These are phyloP conservation scores for Anadara kagoshimensis DNA, from an alignment of 1,140 invertebrate genomes.

Conservation along the genomic window DNA sequence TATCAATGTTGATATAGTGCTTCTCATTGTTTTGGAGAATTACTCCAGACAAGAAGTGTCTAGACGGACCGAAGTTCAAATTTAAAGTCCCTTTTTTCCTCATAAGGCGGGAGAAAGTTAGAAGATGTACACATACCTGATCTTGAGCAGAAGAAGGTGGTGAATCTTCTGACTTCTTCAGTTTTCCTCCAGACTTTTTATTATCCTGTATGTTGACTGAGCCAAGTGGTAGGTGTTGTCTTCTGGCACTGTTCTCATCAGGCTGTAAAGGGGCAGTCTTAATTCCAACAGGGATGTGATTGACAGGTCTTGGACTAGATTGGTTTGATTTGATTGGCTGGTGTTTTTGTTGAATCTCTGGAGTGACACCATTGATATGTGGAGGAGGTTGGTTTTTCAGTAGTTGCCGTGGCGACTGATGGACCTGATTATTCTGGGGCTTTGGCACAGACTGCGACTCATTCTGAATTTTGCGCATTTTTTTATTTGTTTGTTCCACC, in stretches of 20 bases:
- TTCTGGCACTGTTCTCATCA: background rate
- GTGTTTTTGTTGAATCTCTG: slow-evolving; percentile 15
- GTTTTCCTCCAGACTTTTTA: no score
- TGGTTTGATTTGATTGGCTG: background rate
- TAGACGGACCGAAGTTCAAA: background rate
- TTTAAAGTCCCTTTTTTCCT: no score
- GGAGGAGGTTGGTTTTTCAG: slow-evolving; percentile 3
- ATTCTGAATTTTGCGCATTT: slow-evolving; percentile 5
- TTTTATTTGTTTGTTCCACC: background rate
- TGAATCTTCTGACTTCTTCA: no score
- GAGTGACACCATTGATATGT: background rate
- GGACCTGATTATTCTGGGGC: slow-evolving; percentile 10
- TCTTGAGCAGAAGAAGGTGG: no score
- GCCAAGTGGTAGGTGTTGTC: slow-evolving; percentile 1
- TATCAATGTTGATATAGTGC: no score
- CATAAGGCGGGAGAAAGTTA: no score
- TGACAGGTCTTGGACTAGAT: background rate
- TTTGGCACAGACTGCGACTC: background rate
- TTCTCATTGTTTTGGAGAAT: background rate
- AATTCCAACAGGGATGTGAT: slow-evolving; percentile 3
- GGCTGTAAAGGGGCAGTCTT: background rate
- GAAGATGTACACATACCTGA: no score
- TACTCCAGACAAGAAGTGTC: no score
- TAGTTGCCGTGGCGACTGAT: slow-evolving; percentile 20
- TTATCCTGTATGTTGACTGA: no score